Conservation (phyloP, 2,797 vertebrate species). For the Lepidocolaptes lacrymiger region DNA sequence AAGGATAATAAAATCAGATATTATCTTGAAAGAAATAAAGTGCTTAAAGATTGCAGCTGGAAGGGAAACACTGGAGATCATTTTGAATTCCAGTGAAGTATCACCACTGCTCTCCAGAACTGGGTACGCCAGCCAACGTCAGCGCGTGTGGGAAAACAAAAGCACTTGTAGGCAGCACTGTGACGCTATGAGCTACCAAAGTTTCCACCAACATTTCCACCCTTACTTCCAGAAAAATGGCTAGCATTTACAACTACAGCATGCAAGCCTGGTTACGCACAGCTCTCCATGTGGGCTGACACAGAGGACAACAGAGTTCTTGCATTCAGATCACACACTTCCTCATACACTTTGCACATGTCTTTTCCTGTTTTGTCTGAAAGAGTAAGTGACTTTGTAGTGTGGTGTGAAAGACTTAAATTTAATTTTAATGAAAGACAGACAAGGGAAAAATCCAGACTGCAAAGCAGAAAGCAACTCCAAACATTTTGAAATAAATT, state of each 20-base stretch:
- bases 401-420: neutral
- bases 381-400: neutral
- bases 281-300: fast-evolving
- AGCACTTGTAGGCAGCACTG: neutral
- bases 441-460: neutral
- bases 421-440: neutral
- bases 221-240: neutral
- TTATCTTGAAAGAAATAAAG: neutral
- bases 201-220: neutral
- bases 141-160: fast-evolving
- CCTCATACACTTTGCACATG: neutral
- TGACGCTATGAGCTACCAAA: neutral
- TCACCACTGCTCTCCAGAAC: neutral
- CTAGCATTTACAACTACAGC: neutral
- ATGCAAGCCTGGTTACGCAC: neutral
- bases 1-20: neutral
- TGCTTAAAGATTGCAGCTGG: neutral
- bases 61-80: neutral
- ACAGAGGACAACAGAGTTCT: neutral
- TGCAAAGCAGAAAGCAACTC: neutral
- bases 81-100: neutral
- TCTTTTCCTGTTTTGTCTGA: neutral
- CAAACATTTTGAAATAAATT: neutral
- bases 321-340: neutral
- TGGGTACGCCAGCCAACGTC: neutral